Evolutionary conservation across 2,888 invertebrate genomes (phyloP).

Genomic region (Leucophenga montana): DNA sequence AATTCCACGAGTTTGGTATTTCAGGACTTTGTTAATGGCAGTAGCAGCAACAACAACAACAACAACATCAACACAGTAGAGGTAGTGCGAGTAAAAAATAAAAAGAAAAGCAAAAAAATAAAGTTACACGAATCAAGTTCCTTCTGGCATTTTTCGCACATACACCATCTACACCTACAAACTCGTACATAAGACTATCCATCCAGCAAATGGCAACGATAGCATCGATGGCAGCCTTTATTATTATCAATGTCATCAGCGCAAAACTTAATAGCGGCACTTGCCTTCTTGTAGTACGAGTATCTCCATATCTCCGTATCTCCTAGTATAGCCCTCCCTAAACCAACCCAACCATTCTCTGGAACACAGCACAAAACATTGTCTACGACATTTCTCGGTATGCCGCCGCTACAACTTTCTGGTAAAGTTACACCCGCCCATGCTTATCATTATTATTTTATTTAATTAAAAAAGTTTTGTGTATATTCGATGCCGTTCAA

Average conservation of each 20-base stretch:
- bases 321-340: too few species aligned
- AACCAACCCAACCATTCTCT: too few species aligned
- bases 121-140: conserved; percentile 1
- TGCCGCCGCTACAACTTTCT: neutral
- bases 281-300: neutral
- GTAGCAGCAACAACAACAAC: conserved; percentile 3
- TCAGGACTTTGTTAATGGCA: conserved; percentile 42
- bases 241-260: conserved; percentile 24
- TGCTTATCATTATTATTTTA: conserved; percentile 46
- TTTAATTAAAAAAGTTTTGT: conserved; percentile 62
- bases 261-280: conserved; percentile 16
- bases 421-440: conserved; percentile 1
- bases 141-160: conserved; percentile 15
- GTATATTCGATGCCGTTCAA: conserved; percentile 38
- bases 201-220: conserved; percentile 8
- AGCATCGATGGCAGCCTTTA: conserved; percentile 9
- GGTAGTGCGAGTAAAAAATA: too few species aligned
- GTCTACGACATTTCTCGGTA: conserved; percentile 17
- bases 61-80: too few species aligned
- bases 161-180: conserved; percentile 4
- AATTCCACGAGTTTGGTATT: conserved; percentile 62
- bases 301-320: too few species aligned
- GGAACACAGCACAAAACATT: neutral
- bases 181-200: neutral
- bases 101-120: neutral